Percentiles rank a stretch among this genome's conserved stretches.
phyloP scores from a whole-genome alignment of 2,888 invertebrate genomes.

The Diplazon laetatorius region DNA sequence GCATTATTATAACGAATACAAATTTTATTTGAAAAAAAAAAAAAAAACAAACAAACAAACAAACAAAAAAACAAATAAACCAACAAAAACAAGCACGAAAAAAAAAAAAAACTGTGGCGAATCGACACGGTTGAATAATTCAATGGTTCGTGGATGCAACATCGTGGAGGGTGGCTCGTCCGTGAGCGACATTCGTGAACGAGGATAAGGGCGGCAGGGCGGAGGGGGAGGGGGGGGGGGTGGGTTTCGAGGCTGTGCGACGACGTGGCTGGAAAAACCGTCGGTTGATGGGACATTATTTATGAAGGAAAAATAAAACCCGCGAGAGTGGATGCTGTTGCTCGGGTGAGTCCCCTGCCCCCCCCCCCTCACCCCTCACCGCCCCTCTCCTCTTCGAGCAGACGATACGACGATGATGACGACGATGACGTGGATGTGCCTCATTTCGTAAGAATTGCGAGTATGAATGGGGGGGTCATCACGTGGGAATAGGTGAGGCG shows the following conservation, averaged over 20 bases:
- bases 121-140: conserved; percentile 43
- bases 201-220: conserved; percentile 47
- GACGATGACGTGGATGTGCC: conserved; percentile 30
- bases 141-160: conserved; percentile 14
- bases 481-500: conserved; percentile 22
- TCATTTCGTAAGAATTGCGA: conserved; percentile 32
- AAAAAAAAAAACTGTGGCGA: conserved; percentile 6
- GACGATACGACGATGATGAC: conserved; percentile 6
- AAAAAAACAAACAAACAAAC: too few species aligned
- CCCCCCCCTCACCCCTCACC: too few species aligned
- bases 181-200: conserved; percentile 30
- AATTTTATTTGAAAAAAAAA: not conserved
- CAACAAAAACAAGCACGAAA: too few species aligned
- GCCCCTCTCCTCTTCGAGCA: not conserved
- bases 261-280: not conserved
- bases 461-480: conserved; percentile 38
- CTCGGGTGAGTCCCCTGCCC: too few species aligned
- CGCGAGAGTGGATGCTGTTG: conserved; percentile 7
- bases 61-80: too few species aligned
- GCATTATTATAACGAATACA: conserved; percentile 3
- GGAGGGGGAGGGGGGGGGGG: not conserved
- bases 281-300: conserved; percentile 40
- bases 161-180: not conserved
- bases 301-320: conserved; percentile 52
- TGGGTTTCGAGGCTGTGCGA: not conserved